Conservation (phyloP, 2,797 vertebrate genomes). For the Novumbra hubbsi region DNA sequence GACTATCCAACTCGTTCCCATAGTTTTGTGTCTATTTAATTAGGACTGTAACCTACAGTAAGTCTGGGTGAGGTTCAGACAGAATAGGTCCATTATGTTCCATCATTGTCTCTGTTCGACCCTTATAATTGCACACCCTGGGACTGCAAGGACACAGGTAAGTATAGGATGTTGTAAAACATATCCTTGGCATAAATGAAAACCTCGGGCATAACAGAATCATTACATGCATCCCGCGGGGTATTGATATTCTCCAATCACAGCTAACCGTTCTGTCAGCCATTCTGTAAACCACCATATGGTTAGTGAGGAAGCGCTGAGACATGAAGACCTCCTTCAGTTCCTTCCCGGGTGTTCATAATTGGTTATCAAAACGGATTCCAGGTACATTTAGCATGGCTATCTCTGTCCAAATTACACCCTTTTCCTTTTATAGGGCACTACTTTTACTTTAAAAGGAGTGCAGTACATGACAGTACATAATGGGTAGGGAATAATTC, state of each 20-base stretch:
- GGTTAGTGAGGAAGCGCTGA: neutral
- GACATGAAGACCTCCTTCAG: conserved; percentile 2
- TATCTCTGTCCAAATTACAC: neutral
- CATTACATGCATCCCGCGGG: neutral
- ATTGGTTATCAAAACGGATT: conserved; percentile 1
- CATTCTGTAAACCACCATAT: neutral
- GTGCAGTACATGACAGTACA: neutral
- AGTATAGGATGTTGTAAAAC: accelerated
- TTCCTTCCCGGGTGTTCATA: neutral
- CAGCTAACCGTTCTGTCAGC: neutral
- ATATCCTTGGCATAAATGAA: neutral
- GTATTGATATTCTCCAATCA: neutral
- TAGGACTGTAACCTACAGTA: neutral
- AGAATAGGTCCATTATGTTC: neutral
- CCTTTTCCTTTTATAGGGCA: neutral
- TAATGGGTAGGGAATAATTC: neutral
- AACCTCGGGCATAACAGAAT: neutral
- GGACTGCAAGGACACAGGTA: neutral
- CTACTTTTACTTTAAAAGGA: neutral
- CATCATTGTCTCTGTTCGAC: neutral
- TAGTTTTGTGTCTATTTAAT: neutral
- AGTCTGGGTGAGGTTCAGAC: neutral
- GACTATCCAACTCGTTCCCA: neutral
- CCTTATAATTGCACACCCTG: neutral
- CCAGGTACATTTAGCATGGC: neutral